Base-by-base conservation (phyloP, 2,797 vertebrate genomes). In the Crocodylus rhombifer region DNA sequence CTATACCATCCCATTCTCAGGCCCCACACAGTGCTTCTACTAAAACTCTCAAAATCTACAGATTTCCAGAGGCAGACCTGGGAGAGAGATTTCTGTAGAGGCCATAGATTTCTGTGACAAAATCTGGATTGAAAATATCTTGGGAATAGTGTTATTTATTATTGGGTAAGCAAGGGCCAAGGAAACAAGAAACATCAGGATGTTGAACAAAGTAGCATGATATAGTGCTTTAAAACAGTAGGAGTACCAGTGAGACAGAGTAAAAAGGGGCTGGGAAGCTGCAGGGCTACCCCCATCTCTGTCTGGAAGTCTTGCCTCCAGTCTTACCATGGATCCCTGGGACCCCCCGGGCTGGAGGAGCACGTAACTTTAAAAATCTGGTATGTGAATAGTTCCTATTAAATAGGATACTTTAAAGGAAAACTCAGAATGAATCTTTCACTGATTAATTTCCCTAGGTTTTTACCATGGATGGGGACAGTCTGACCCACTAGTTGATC, bases 201-300 rank as follows among this genome's bases (percentile, higher is more conserved):
- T 93, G 92, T 91, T 92, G 84, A 86, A 77, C 84, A 91, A 90
- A 82, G 51, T 28, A 81, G n/a, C 15, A 11, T 86, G 71, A 77
- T 86, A 95, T 77, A 93, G 20, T 88, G 78, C 83, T 14, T 42
- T 91, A 92, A 92, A 74, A 74, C 23, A 57, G 61, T 51, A 89
- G 83, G 69, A 42, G 85, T 67, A 11, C 58, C 82, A 90, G 78
- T 89, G 62, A 87, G 76, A 56, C 82, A 87, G 76, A 76, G 90
- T 77, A 63, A 90, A 56, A 25, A 82, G 28, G 51, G 20, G 33
- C 33, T 21, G 67, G 33, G 30, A 71, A 71, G 21, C 13, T 71
- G 33, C 30, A 14, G 55, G 67, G 33, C 80, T 90, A 6, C 0
- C 0, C 42, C 81, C 75, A n/a, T 77, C 76, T 65, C 64, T 65